phyloP scores from a whole-genome alignment of 2,888 invertebrate species.

The Mimumesa dahlbomi region DNA sequence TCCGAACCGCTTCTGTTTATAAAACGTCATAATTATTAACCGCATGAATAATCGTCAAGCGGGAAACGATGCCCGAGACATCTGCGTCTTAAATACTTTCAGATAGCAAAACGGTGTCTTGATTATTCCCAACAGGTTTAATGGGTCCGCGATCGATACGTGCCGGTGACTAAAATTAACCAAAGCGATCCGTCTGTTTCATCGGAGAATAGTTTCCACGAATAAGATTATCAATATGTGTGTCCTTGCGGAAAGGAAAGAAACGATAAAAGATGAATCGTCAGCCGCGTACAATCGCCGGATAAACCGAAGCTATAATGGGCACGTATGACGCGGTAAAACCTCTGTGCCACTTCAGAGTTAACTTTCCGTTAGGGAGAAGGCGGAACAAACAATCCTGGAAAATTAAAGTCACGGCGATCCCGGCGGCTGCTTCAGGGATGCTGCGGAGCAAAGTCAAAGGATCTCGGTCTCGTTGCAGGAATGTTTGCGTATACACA shows the following conservation, averaged over 20 bases:
- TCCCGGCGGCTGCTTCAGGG: slow-evolving; percentile 25
- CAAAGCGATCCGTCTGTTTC: too few relatives aligned
- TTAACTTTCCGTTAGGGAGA: slow-evolving; percentile 57
- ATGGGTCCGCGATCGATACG: too few relatives aligned
- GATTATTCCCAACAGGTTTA: too few relatives aligned
- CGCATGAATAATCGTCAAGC: too few relatives aligned
- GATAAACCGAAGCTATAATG: slow-evolving; percentile 51
- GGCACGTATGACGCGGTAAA: slow-evolving; percentile 55
- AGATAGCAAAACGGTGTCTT: too few relatives aligned
- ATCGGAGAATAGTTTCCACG: too few relatives aligned
- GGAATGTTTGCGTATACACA: slow-evolving; percentile 40
- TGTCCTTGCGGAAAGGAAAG: background rate
- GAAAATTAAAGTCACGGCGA: slow-evolving; percentile 58
- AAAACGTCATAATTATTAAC: too few relatives aligned
- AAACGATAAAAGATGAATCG: background rate
- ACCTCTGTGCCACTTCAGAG: slow-evolving; percentile 56
- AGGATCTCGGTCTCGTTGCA: slow-evolving; percentile 47
- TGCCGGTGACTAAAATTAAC: too few relatives aligned
- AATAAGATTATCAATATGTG: too few relatives aligned
- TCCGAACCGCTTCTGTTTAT: too few relatives aligned
- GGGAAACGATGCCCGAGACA: too few relatives aligned
- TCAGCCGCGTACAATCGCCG: slow-evolving; percentile 27
- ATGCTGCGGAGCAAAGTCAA: slow-evolving; percentile 37
- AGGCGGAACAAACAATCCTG: slow-evolving; percentile 57
- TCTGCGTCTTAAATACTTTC: too few relatives aligned